Evolutionary conservation across 1,140 invertebrate species (phyloP).

Genomic region (Scaptomyza montana): DNA sequence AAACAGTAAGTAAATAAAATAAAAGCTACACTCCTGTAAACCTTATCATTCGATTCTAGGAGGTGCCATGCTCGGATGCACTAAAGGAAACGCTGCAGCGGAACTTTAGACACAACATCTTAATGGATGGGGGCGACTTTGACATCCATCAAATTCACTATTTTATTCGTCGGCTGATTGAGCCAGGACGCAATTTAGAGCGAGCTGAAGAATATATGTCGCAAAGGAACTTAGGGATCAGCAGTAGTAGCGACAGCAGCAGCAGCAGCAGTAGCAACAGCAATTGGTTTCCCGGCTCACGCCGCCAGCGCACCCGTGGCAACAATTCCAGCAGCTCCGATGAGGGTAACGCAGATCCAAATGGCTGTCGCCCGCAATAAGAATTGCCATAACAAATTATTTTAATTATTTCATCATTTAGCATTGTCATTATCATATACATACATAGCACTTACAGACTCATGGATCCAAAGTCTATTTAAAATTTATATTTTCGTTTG

Average conservation of each 20-base stretch:
- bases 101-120: slow-evolving; percentile 59
- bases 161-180: slow-evolving; percentile 62
- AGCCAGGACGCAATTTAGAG: slow-evolving; percentile 5
- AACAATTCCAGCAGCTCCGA: slow-evolving; percentile 38
- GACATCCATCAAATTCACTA: slow-evolving; percentile 61
- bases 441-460: background rate
- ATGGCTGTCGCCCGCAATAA: slow-evolving; percentile 66
- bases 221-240: background rate
- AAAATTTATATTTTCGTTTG: slow-evolving; percentile 13
- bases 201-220: background rate
- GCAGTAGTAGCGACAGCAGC: slow-evolving; percentile 1
- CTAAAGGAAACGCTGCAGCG: slow-evolving; percentile 75
- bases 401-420: background rate
- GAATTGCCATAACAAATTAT: background rate
- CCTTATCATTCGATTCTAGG: slow-evolving; percentile 51
- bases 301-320: background rate
- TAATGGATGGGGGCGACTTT: slow-evolving; percentile 38
- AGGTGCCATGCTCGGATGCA: slow-evolving; percentile 85
- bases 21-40: background rate
- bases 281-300: background rate
- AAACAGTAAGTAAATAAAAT: slow-evolving; percentile 67
- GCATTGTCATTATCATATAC: background rate
- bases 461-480: slow-evolving; percentile 22
- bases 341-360: slow-evolving; percentile 33
- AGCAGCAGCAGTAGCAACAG: background rate